Evolutionary conservation across 2,113 vertebrate species (phyloP).

Genomic region (Hydrochoerus hydrochaeris): DNA sequence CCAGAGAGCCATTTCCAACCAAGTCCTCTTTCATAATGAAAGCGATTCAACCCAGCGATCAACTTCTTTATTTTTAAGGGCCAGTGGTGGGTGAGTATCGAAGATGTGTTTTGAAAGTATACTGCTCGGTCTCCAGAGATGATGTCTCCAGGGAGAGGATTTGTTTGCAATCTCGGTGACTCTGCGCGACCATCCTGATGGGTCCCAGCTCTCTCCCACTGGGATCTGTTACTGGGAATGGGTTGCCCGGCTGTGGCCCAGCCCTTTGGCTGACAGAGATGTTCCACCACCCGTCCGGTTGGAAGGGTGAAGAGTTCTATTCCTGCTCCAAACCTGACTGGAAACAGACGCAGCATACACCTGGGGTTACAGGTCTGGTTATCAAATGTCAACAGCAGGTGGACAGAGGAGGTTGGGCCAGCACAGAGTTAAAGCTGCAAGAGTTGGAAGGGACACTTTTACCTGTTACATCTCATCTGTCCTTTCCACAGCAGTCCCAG

Average conservation of each 20-base stretch:
- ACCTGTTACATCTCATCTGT: neutral
- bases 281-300: rapidly evolving
- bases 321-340: neutral
- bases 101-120: neutral
- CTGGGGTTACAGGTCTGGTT: neutral
- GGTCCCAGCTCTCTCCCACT: neutral
- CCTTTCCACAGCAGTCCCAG: neutral
- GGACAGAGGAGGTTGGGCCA: neutral
- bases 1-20: neutral
- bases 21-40: neutral
- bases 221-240: neutral
- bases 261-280: neutral
- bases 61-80: neutral
- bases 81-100: neutral
- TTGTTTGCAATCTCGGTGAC: neutral
- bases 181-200: neutral
- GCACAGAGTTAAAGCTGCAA: neutral
- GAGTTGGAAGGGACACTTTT: neutral
- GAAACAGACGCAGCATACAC: neutral
- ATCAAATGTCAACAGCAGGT: neutral
- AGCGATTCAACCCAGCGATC: neutral
- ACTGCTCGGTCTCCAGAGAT: neutral
- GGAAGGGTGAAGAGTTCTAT: neutral
- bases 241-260: neutral
- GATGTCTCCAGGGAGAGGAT: rapidly evolving